These are phyloP conservation scores for Gisinianus flammeolus DNA, from an alignment of 2,888 invertebrate genomes.

Conservation along the genomic window DNA sequence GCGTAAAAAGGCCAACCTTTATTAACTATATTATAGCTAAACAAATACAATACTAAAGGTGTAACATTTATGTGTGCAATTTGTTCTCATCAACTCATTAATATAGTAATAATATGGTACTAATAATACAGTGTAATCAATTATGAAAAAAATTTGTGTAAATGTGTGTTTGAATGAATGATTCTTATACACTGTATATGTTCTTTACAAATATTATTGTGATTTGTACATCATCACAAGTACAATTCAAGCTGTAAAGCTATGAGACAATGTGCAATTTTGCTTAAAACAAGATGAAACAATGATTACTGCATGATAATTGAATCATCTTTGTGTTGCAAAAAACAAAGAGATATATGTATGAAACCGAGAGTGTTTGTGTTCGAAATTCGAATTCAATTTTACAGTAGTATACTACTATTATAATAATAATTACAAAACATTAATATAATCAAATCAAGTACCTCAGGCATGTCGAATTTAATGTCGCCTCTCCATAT, in stretches of 20 bases:
- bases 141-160: constrained; percentile 11
- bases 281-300: neutral
- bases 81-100: constrained; percentile 19
- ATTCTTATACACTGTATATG: neutral
- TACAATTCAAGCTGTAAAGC: too few species aligned
- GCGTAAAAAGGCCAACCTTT: constrained; percentile 37
- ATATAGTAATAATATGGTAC: constrained; percentile 15
- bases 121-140: neutral
- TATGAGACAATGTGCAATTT: constrained; percentile 8
- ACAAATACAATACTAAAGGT: neutral
- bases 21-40: neutral
- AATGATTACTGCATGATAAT: neutral
- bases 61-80: constrained; percentile 27
- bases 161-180: neutral
- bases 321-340: neutral
- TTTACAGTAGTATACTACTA: too few species aligned
- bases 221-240: too few species aligned
- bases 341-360: neutral
- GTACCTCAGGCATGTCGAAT: constrained; percentile 31
- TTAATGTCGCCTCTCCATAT: constrained; percentile 16
- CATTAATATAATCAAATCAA: constrained; percentile 6
- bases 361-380: neutral
- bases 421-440: constrained; percentile 2
- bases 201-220: too few species aligned
- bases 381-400: constrained; percentile 3